A percentile compares a stretch with the other conserved stretches of the same genome.
Conservation (phyloP, 2,888 invertebrate species). For the Lepetodrilus schrolli region DNA sequence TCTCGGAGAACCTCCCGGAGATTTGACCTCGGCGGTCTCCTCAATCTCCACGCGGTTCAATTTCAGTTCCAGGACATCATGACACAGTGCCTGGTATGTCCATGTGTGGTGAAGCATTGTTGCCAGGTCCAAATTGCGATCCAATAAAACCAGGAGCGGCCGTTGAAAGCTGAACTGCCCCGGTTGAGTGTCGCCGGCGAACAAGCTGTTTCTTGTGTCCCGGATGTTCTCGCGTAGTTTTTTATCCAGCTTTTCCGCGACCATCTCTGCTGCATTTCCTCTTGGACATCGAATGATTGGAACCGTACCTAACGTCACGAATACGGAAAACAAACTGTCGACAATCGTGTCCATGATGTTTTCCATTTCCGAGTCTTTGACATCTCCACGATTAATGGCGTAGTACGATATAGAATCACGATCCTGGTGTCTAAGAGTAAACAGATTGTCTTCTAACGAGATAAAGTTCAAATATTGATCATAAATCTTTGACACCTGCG, state of each 20-base stretch:
- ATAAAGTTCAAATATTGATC: slow-evolving; percentile 99
- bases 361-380: slow-evolving; percentile 96
- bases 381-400: slow-evolving; percentile 93
- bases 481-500: slow-evolving; percentile 93
- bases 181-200: slow-evolving; percentile 79
- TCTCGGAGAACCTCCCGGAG: slow-evolving; percentile 66
- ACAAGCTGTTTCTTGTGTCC: slow-evolving; percentile 96
- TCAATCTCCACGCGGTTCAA: slow-evolving; percentile 88
- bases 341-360: slow-evolving; percentile 93
- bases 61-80: slow-evolving; percentile 94
- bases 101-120: slow-evolving; percentile 99
- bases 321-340: slow-evolving; percentile 96
- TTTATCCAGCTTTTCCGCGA: slow-evolving; percentile 96
- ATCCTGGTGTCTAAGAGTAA: slow-evolving; percentile 93
- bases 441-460: slow-evolving; percentile 97
- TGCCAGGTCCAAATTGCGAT: slow-evolving; percentile 96
- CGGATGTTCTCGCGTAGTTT: slow-evolving; percentile 96
- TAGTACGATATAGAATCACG: slow-evolving; percentile 94
- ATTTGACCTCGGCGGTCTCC: slow-evolving; percentile 77
- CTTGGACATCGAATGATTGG: slow-evolving; percentile 94
- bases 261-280: slow-evolving; percentile 98
- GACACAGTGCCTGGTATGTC: slow-evolving; percentile 98
- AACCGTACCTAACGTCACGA: slow-evolving; percentile 94
- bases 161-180: slow-evolving; percentile 87
- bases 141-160: slow-evolving; percentile 92